Evolutionary conservation across 2,113 vertebrate genomes (phyloP).

Genomic region (Heteronetta atricapilla): DNA sequence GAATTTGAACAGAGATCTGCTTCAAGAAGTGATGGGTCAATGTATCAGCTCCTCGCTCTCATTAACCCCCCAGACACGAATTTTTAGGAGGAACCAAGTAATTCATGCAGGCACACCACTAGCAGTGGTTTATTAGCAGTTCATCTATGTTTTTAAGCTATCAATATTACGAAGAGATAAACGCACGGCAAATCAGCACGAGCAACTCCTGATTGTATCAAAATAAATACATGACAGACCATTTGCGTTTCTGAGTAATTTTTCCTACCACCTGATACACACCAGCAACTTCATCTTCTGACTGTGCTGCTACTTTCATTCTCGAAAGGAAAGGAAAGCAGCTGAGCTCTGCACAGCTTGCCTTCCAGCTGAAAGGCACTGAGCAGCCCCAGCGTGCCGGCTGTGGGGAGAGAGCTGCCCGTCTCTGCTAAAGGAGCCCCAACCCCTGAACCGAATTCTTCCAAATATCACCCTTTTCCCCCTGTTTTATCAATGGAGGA

Average conservation of each 20-base stretch:
- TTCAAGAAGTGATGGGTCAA: background rate
- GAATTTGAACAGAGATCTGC: background rate
- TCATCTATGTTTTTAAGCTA: background rate
- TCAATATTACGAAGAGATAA: background rate
- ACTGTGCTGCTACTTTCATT: constrained; percentile 57
- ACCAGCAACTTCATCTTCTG: constrained; percentile 26
- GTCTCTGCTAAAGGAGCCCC: background rate
- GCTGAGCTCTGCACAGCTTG: constrained; percentile 24
- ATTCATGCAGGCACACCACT: background rate
- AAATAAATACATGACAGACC: background rate
- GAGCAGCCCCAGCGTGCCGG: background rate
- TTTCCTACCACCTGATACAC: constrained; percentile 39
- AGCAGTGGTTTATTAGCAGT: background rate
- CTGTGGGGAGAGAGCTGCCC: background rate
- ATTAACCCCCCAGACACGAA: background rate
- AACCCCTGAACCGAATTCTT: background rate
- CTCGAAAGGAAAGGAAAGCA: constrained; percentile 66
- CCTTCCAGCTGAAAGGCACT: constrained; percentile 4
- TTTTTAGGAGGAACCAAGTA: background rate
- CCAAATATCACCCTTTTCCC: background rate
- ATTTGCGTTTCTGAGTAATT: background rate
- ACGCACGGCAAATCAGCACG: background rate
- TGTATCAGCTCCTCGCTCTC: background rate
- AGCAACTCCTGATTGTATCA: background rate
- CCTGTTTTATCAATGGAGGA: background rate